phyloP scores from a whole-genome alignment of 2,113 vertebrate genomes.

The Osmerus mordax region DNA sequence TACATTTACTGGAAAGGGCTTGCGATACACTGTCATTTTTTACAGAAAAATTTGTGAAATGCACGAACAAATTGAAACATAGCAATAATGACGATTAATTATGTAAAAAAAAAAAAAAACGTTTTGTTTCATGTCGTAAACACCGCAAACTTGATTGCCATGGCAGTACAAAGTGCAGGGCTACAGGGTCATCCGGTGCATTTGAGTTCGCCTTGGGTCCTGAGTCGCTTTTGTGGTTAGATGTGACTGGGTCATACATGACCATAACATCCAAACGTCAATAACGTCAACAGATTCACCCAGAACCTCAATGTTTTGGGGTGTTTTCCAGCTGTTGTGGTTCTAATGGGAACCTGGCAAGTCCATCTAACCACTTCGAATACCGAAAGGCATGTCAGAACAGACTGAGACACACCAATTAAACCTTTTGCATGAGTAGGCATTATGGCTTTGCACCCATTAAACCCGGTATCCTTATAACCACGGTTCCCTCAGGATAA shows the following conservation, averaged over 20 bases:
- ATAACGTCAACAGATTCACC: constrained; percentile 5
- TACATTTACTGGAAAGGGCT: too few species aligned
- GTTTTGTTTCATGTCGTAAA: constrained; percentile 6
- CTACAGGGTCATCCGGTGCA: constrained; percentile 40
- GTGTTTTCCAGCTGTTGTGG: constrained; percentile 5
- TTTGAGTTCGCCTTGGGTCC: constrained; percentile 29
- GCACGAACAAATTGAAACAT: too few species aligned
- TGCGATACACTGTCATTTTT: too few species aligned
- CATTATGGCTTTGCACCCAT: constrained; percentile 52
- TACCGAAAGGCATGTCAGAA: constrained; percentile 39
- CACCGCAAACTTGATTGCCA: constrained; percentile 1
- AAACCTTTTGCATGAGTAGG: constrained; percentile 33
- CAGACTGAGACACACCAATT: constrained; percentile 49
- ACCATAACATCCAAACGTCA: too few species aligned
- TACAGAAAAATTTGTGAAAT: too few species aligned
- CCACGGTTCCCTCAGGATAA: constrained; percentile 38
- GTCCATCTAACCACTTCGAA: constrained; percentile 25
- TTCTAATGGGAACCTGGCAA: constrained; percentile 14
- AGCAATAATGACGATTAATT: background rate
- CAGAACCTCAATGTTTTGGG: background rate
- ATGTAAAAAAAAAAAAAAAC: background rate
- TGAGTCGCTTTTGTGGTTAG: too few species aligned
- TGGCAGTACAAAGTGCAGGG: constrained; percentile 58
- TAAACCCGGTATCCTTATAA: constrained; percentile 36
- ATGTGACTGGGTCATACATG: too few species aligned